These are phyloP conservation scores for Nycticryphes semicollaris DNA, from an alignment of 2,113 vertebrate genomes.

Conservation along the genomic window DNA sequence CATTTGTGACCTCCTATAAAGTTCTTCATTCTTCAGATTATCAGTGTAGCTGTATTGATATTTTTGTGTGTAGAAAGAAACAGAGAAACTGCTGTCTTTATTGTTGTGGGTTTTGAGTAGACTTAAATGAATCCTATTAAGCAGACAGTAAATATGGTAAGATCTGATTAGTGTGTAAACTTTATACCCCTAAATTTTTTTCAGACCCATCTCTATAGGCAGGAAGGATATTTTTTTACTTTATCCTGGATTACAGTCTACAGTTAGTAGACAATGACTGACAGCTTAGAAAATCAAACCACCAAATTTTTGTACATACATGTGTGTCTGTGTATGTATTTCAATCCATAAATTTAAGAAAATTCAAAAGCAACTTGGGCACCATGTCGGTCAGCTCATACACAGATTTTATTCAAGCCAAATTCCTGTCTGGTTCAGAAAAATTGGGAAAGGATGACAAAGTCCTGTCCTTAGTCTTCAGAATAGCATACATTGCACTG, in stretches of 20 bases:
- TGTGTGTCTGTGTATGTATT: not conserved
- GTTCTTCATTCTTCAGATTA: not conserved
- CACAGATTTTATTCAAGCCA: not conserved
- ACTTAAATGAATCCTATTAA: not conserved
- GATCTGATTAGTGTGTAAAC: not conserved
- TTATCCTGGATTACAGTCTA: not conserved
- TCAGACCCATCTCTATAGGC: not conserved
- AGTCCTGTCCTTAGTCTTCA: not conserved
- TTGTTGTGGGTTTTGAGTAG: not conserved
- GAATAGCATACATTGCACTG: not conserved
- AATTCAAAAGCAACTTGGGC: not conserved
- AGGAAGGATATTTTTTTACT: not conserved
- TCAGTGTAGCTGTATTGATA: not conserved
- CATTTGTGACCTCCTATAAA: not conserved
- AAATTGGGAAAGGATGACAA: not conserved
- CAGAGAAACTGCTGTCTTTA: not conserved
- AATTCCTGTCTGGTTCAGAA: not conserved
- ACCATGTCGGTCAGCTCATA: not conserved
- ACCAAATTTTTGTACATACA: not conserved
- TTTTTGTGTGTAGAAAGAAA: not conserved
- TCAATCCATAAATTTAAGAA: not conserved
- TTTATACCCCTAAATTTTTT: not conserved
- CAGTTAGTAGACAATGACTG: not conserved
- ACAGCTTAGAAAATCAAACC: not conserved
- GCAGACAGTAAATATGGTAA: not conserved